These are phyloP conservation scores for Rhombomys opimus DNA, from an alignment of 2,113 vertebrate species.

Conservation along the genomic window DNA sequence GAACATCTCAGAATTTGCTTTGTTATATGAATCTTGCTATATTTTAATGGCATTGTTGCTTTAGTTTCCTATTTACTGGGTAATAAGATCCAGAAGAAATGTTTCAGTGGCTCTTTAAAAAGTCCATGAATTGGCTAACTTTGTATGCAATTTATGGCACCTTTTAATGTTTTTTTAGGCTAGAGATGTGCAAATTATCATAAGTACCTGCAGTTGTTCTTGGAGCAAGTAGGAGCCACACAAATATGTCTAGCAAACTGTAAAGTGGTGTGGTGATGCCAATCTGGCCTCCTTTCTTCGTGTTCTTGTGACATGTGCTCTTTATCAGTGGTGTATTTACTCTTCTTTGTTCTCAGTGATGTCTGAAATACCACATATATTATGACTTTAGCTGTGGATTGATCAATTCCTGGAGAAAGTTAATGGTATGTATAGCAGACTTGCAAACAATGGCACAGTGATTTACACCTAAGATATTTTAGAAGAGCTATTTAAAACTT, in stretches of 20 bases:
- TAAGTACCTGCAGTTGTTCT: neutral
- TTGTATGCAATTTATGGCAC: neutral
- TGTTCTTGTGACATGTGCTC: neutral
- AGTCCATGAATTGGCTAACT: conserved; percentile 4
- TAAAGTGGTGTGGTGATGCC: accelerated
- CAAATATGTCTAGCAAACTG: neutral
- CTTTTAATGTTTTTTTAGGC: neutral
- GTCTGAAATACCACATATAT: neutral
- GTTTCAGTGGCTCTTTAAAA: conserved; percentile 20
- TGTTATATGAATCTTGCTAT: conserved; percentile 6
- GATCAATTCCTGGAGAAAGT: neutral
- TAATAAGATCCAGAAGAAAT: conserved; percentile 46
- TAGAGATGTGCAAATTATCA: neutral
- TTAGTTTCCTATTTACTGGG: conserved; percentile 62
- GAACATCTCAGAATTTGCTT: conserved; percentile 41
- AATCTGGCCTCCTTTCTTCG: neutral
- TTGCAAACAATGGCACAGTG: neutral
- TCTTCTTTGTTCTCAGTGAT: neutral
- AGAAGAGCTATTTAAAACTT: neutral
- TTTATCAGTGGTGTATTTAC: neutral
- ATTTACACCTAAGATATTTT: neutral
- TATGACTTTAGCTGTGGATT: neutral
- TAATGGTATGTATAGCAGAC: no score
- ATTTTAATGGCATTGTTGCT: conserved; percentile 51
- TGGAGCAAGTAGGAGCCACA: neutral